Evolutionary conservation across 2,797 vertebrate genomes (phyloP).

Genomic region (Vireo griseus): DNA sequence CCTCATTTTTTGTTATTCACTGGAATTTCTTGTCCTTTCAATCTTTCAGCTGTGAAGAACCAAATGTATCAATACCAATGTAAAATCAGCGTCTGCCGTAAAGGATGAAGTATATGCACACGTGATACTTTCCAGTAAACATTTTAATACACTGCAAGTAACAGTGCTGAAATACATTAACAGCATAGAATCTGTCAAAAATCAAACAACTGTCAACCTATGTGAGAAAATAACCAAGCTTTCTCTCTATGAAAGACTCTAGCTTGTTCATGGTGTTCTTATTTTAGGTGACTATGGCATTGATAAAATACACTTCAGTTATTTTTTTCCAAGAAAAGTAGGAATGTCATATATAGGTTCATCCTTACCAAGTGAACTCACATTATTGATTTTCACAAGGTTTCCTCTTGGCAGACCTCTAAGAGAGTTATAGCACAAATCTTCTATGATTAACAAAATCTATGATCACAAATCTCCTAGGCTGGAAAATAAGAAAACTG

Average conservation of each 20-base stretch:
- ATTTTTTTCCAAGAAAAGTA: background rate
- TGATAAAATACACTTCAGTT: background rate
- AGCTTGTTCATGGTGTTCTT: background rate
- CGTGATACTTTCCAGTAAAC: background rate
- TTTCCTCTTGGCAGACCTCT: background rate
- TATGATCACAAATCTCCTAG: background rate
- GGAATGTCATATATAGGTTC: background rate
- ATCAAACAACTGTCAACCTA: background rate
- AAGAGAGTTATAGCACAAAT: background rate
- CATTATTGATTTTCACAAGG: background rate
- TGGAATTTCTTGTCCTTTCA: background rate
- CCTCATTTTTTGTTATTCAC: background rate
- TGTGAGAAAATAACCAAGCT: background rate
- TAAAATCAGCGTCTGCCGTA: background rate
- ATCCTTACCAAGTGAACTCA: background rate
- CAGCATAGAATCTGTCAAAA: background rate
- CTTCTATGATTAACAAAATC: background rate
- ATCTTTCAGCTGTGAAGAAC: background rate
- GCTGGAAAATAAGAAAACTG: background rate
- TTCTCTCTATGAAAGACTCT: background rate
- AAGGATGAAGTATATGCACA: background rate
- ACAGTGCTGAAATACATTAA: background rate
- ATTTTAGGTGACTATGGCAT: background rate
- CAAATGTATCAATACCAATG: background rate
- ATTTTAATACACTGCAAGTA: background rate